These are phyloP conservation scores for Athrips mouffetella DNA, from an alignment of 2,888 invertebrate genomes.

Conservation along the genomic window DNA sequence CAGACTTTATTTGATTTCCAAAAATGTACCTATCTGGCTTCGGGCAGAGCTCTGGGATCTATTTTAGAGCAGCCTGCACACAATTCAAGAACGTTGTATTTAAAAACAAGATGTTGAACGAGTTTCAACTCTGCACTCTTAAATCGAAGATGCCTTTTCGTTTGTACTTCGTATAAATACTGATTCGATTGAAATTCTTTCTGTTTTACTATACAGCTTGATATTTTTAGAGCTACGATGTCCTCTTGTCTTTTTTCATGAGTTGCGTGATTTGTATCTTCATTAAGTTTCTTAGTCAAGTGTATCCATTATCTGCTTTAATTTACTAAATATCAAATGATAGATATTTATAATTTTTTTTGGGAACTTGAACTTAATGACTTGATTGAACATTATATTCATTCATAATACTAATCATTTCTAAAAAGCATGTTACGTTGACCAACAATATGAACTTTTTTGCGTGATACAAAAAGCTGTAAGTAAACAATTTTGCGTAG, in stretches of 20 bases:
- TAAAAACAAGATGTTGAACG: slow-evolving; percentile 38
- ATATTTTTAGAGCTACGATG: slow-evolving; percentile 16
- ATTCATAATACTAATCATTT: too few species aligned
- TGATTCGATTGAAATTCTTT: slow-evolving; percentile 29
- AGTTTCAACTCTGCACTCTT: slow-evolving; percentile 46
- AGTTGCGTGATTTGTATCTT: slow-evolving; percentile 2
- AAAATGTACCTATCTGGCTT: slow-evolving; percentile 72
- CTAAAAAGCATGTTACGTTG: too few species aligned
- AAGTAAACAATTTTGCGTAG: not conserved
- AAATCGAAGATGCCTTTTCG: slow-evolving; percentile 34
- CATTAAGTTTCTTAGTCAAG: not conserved
- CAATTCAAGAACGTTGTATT: slow-evolving; percentile 57
- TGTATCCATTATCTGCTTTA: too few species aligned
- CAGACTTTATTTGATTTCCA: slow-evolving; percentile 72
- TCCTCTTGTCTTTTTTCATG: slow-evolving; percentile 8
- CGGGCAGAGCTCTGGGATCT: slow-evolving; percentile 58
- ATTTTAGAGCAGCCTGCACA: slow-evolving; percentile 56
- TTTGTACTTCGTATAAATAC: slow-evolving; percentile 26
- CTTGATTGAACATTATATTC: too few species aligned
- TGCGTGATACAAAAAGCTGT: too few species aligned
- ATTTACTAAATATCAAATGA: too few species aligned
- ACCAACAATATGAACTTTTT: too few species aligned
- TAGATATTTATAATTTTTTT: not conserved
- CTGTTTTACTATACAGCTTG: slow-evolving; percentile 14
- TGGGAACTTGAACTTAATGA: not conserved